Percentiles rank a stretch among this genome's conserved stretches.
Conservation (phyloP, 2,797 vertebrate species). For the Phaenicophaeus curvirostris region DNA sequence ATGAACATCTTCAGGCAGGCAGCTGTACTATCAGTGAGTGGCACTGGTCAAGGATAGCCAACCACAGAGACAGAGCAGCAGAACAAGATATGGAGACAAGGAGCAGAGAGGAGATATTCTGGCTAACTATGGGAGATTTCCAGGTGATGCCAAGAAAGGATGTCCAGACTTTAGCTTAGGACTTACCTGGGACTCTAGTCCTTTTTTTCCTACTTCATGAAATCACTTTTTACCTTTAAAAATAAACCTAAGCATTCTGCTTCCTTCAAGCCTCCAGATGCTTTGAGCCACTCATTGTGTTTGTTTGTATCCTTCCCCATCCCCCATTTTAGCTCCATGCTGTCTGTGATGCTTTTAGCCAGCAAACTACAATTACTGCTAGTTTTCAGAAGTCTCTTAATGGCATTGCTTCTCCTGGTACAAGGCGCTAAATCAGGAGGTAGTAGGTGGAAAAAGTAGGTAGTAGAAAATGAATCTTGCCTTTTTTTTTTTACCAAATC, state of each 20-base stretch:
- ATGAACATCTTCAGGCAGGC: background rate
- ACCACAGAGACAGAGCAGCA: accelerated
- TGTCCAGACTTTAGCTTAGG: background rate
- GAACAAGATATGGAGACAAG: accelerated
- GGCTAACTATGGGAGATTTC: background rate
- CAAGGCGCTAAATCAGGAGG: background rate
- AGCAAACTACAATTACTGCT: background rate
- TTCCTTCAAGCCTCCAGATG: background rate
- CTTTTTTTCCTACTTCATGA: background rate
- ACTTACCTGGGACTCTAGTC: background rate
- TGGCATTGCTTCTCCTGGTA: background rate
- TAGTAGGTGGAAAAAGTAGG: background rate
- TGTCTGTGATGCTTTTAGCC: background rate
- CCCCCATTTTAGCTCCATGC: background rate
- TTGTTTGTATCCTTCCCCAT: background rate
- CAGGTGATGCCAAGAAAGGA: background rate
- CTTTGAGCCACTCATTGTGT: background rate
- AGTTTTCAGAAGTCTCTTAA: background rate
- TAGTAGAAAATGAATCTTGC: too few species aligned
- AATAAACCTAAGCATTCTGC: background rate
- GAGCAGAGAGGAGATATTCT: background rate
- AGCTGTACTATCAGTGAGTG: background rate
- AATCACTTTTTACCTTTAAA: background rate
- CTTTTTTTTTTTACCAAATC: conserved; percentile 4
- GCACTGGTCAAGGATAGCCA: background rate